Evolutionary conservation across 2,888 invertebrate genomes (phyloP).

Genomic region (Crematogaster levior): DNA sequence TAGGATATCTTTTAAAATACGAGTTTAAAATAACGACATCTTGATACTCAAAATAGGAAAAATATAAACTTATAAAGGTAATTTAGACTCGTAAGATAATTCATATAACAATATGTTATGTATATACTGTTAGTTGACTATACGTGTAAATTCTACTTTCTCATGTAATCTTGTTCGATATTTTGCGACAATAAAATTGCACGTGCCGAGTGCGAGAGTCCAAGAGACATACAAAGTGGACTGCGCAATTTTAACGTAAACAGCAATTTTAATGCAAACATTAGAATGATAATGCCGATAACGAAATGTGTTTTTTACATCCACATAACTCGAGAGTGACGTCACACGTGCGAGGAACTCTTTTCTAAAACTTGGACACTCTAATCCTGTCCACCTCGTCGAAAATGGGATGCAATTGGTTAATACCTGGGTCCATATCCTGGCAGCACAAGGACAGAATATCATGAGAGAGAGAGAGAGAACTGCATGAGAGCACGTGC

Average conservation of each 20-base stretch:
- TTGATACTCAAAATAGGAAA: background rate
- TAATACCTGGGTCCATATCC: conserved; percentile 81
- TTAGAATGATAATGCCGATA: conserved; percentile 14
- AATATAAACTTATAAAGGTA: background rate
- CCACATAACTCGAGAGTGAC: background rate
- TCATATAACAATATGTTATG: background rate
- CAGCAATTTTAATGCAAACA: conserved; percentile 2
- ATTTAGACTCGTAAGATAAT: background rate
- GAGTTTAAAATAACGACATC: background rate
- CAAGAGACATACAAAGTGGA: background rate
- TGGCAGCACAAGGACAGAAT: conserved; percentile 72
- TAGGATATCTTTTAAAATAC: background rate
- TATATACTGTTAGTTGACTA: too few species aligned
- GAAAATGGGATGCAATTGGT: background rate
- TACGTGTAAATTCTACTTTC: conserved; percentile 4
- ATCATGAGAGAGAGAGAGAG: conserved; percentile 28
- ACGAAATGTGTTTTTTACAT: background rate
- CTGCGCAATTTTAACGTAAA: too few species aligned
- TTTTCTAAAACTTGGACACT: background rate
- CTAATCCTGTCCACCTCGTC: background rate
- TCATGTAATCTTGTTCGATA: background rate
- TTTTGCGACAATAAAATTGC: background rate
- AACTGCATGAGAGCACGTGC: conserved; percentile 6
- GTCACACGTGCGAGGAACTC: background rate
- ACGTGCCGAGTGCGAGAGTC: too few species aligned